Base-by-base conservation (phyloP, 2,888 invertebrate species). In the Agrochola circellaris region DNA sequence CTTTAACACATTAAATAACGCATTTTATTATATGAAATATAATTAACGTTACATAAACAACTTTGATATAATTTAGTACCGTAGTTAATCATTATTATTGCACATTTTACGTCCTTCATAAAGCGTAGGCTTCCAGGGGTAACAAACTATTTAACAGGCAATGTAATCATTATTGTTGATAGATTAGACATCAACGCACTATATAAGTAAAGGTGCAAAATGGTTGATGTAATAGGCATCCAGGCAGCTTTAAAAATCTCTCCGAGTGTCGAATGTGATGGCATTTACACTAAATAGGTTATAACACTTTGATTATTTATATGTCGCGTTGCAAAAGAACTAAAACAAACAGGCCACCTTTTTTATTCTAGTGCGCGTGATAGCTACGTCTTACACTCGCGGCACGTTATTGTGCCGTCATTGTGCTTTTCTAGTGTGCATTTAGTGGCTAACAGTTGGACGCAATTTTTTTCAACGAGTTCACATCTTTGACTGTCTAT, bases 121-220 rank as follows among this genome's bases (percentile, higher is more conserved):
- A 82, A 66, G 38, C 30, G 3, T 38, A 17, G 34, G n/a, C 30
- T 75, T 56, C 38, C 60, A 34, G 6, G 48, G 26, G 30, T 38
- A 45, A 48, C 5, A 26, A 23, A 81, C 48, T 61, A 30, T 58
- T 34, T 64, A 42, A 45, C 20, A 34, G 23, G 23, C 26, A 56
- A 51, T 51, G 8, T 23, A 17, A 34, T 58, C 20, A 17, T 20
- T 58, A 23, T 26, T 0, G 34, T 17, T 34, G 42, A 38, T 77
- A 66, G 1, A 72, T 77, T 73, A 81, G 81, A 62, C 67, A 45
- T 75, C 65, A 62, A 80, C 75, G 75, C 38, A 38, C 9, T 15
- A 5, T 11, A n/a, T 30, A 17, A 1, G 13, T 8, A 45, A 54
- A 78, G 58, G 60, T 56, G 58, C n/a, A n/a, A 73, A 17, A 73